Evolutionary conservation across 2,113 vertebrate genomes (phyloP), one percentile per base, ranked within the genome.

Genomic region (Garra rufa): DNA sequence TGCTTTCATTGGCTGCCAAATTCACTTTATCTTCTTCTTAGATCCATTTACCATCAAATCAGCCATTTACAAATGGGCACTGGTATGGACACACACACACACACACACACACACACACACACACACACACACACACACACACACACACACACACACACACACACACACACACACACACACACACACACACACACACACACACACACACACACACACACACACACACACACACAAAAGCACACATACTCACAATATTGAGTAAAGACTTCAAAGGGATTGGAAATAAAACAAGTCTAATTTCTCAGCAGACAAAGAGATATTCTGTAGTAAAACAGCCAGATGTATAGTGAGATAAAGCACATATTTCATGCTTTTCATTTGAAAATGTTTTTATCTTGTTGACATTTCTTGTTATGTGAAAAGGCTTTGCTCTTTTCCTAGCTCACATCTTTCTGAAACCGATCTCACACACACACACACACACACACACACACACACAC

Each of bases 31-130:
- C 24, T 80, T 65, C 9, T 28, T 79, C 77, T 30, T 26, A 6
- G 57, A 80, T 59, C n/a, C 17, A 65, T 80, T 44, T 46, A 44
- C 77, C 41, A 65, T 48, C 24, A 80, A 80, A 41, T 50, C n/a
- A 50, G 24, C 41, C 26, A 61, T 34, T 46, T 71, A 19, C 21
- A 76, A 78, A 67, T 73, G 70, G 65, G 79, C 4, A 30, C 17
- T 75, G 24, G 28, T 48, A 41, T 52, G 26, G 15, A 44, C 63
- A n/a, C 26, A 55, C 78, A 55, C 61, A 61, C 28, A 76, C 46
- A 34, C 59, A 83, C 80, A 83, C 50, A 70, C 73, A 74, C 74
- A 70, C 24, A 44, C 26, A 26, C 34, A 61, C 19, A 81, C 59
- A 14, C 85, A 82, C 46, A 81, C 76, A 69, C 41, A 79, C 50